phyloP scores from a whole-genome alignment of 2,113 vertebrate genomes.

The Myrmecobius fasciatus region DNA sequence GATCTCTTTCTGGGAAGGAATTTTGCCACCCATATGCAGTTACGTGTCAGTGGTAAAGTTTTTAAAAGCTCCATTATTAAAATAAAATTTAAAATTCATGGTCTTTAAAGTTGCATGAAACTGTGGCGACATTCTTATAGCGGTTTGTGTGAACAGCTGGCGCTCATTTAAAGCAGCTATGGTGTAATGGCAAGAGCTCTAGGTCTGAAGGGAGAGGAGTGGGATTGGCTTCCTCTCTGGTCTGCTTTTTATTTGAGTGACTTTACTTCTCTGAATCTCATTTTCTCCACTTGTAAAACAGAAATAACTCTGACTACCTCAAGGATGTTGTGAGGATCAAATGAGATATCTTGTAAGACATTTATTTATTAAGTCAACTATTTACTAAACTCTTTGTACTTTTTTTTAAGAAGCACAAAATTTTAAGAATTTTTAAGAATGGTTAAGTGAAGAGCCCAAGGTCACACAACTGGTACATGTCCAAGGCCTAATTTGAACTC shows the following conservation, averaged over 20 bases:
- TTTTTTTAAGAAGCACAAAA: background rate
- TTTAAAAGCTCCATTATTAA: background rate
- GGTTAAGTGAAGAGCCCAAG: background rate
- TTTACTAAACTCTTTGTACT: background rate
- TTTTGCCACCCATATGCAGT: background rate
- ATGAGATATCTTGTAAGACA: background rate
- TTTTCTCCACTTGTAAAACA: background rate
- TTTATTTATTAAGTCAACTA: background rate
- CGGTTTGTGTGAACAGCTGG: background rate
- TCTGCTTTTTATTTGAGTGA: background rate
- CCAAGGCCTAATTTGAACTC: background rate
- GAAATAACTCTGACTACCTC: background rate
- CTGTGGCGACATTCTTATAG: background rate
- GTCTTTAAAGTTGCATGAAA: background rate
- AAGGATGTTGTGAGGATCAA: background rate
- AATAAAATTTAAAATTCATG: background rate
- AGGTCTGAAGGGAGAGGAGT: background rate
- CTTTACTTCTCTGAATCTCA: background rate
- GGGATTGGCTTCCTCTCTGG: background rate
- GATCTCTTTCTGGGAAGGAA: background rate
- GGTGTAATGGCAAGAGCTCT: background rate
- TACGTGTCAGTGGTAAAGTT: background rate
- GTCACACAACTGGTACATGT: background rate
- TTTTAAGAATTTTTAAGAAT: too few species aligned
- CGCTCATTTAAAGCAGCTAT: background rate